Conservation (phyloP, 2,888 invertebrate genomes). For the Acanthococcus lagerstroemiae region DNA sequence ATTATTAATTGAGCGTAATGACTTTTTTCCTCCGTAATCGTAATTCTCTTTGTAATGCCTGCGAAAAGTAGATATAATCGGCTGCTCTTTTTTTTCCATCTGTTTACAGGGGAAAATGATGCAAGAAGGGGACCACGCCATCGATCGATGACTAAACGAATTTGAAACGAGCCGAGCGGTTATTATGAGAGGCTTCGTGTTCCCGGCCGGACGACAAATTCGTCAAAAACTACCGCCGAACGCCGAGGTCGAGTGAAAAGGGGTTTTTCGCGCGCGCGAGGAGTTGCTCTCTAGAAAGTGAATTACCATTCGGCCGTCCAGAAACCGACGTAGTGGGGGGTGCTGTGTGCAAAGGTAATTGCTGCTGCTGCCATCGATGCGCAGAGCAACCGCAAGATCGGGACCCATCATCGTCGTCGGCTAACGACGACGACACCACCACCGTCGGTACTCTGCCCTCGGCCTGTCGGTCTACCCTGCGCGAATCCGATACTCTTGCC, state of each 20-base stretch:
- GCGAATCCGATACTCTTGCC: no score
- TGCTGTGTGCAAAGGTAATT: constrained; percentile 31
- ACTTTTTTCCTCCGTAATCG: no score
- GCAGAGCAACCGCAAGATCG: constrained; percentile 23
- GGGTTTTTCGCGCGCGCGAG: background rate
- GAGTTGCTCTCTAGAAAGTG: constrained; percentile 1
- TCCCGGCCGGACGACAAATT: background rate
- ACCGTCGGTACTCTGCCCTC: background rate
- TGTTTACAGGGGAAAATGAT: no score
- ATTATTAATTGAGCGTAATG: no score
- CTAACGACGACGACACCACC: background rate
- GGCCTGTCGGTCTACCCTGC: no score
- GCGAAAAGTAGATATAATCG: no score
- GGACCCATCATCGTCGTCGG: constrained; percentile 4
- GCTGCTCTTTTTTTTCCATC: no score
- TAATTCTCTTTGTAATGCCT: no score
- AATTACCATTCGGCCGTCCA: constrained; percentile 6
- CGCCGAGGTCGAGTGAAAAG: constrained; percentile 1
- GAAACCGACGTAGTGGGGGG: constrained; percentile 27
- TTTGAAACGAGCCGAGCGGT: no score
- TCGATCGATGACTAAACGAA: no score
- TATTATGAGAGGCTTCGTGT: background rate
- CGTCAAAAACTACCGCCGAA: background rate
- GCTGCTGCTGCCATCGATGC: constrained; percentile 31
- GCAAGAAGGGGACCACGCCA: background rate